Evolutionary conservation across 2,888 invertebrate species (phyloP).

Genomic region (Mesorhabditis belari): DNA sequence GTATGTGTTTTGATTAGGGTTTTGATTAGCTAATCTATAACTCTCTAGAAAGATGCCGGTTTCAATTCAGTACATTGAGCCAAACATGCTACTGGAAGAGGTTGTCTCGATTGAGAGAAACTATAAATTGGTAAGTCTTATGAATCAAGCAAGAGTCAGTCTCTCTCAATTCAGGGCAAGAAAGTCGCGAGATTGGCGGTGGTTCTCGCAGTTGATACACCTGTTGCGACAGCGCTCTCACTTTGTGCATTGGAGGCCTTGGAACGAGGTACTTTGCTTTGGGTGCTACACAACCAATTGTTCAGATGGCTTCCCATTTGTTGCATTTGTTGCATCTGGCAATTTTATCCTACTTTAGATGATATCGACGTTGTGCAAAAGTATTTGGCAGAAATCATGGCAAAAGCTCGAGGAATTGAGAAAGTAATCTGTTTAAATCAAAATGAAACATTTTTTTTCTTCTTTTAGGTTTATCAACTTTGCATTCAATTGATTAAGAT

Average conservation of each 20-base stretch:
- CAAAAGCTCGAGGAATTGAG: constrained; percentile 4
- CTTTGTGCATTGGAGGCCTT: constrained; percentile 28
- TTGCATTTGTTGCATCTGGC: no score
- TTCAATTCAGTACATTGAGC: constrained; percentile 9
- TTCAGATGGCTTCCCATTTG: no score
- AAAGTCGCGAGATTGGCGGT: constrained; percentile 22
- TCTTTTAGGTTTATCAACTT: constrained; percentile 22
- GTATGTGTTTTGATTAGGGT: background rate
- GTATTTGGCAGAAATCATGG: constrained; percentile 26
- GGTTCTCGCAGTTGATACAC: constrained; percentile 25
- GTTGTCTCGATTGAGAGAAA: constrained; percentile 21
- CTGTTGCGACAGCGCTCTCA: constrained; percentile 29
- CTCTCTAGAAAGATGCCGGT: constrained; percentile 3
- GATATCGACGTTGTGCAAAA: constrained; percentile 20
- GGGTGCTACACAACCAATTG: no score
- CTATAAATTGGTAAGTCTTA: constrained; percentile 30
- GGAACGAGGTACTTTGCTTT: no score
- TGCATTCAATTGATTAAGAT: constrained; percentile 16
- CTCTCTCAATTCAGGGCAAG: constrained; percentile 10
- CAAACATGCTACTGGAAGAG: constrained; percentile 20
- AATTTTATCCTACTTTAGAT: no score
- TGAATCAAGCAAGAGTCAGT: background rate
- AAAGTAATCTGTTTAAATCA: background rate
- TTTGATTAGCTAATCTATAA: background rate
- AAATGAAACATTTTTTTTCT: background rate